Conservation (phyloP, 2,113 vertebrate genomes). For the Mustela nigripes region DNA sequence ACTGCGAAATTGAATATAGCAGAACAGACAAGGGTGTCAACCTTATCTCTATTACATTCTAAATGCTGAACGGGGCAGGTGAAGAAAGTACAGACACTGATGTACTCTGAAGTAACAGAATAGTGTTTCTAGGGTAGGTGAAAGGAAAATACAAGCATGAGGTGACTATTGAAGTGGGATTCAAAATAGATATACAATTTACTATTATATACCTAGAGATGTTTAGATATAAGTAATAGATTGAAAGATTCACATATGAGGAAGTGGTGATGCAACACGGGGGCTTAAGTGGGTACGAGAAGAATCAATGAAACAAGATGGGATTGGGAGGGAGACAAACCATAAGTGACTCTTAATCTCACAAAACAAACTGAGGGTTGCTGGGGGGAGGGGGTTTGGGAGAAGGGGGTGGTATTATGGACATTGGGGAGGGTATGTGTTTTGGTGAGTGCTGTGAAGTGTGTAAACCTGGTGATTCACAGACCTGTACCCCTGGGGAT, state of each 20-base stretch:
- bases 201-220: not conserved
- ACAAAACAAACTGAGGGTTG: no score
- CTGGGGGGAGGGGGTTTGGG: no score
- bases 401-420: no score
- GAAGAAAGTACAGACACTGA: not conserved
- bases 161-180: not conserved
- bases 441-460: no score
- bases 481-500: no score
- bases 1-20: conserved; percentile 43
- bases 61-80: not conserved
- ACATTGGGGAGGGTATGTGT: no score
- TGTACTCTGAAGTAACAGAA: not conserved
- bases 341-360: no score
- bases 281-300: no score
- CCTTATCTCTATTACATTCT: not conserved
- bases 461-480: no score
- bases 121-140: not conserved
- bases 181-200: not conserved
- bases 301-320: no score
- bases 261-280: no score
- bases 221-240: not conserved
- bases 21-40: not conserved
- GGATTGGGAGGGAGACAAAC: no score
- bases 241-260: not conserved
- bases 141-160: not conserved